Evolutionary conservation across 2,113 vertebrate species (phyloP).

Genomic region (Bufo bufo): DNA sequence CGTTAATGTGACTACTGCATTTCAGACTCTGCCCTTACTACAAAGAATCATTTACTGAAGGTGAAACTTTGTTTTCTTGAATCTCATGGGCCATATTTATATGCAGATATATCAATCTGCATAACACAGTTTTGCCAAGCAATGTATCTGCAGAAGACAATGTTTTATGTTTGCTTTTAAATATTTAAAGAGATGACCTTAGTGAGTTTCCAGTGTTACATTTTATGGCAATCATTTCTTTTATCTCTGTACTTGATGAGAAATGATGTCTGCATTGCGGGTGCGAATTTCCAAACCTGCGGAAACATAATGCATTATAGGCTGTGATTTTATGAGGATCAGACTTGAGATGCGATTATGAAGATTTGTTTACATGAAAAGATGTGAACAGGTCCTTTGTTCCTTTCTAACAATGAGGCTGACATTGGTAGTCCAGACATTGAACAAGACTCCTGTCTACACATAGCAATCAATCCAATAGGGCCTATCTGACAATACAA

Average conservation of each 20-base stretch:
- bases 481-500: neutral
- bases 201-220: neutral
- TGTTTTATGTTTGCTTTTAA: constrained; percentile 24
- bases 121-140: neutral
- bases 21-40: constrained; percentile 4
- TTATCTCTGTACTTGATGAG: neutral
- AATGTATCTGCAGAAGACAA: neutral
- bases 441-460: neutral
- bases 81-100: constrained; percentile 14
- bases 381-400: neutral
- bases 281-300: neutral
- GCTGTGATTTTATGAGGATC: neutral
- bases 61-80: constrained; percentile 39
- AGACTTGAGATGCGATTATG: constrained; percentile 6
- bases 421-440: constrained; percentile 4
- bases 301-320: neutral
- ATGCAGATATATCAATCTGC: constrained; percentile 39
- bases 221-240: constrained; percentile 4
- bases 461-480: constrained; percentile 12
- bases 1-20: neutral
- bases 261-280: neutral
- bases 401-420: neutral
- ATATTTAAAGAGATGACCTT: constrained; percentile 4
- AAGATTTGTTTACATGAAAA: constrained; percentile 11
- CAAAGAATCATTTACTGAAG: constrained; percentile 32